Evolutionary conservation across 2,797 vertebrate genomes (phyloP), one percentile per base, ranked within the genome.

Genomic region (Phalloptychus januarius): DNA sequence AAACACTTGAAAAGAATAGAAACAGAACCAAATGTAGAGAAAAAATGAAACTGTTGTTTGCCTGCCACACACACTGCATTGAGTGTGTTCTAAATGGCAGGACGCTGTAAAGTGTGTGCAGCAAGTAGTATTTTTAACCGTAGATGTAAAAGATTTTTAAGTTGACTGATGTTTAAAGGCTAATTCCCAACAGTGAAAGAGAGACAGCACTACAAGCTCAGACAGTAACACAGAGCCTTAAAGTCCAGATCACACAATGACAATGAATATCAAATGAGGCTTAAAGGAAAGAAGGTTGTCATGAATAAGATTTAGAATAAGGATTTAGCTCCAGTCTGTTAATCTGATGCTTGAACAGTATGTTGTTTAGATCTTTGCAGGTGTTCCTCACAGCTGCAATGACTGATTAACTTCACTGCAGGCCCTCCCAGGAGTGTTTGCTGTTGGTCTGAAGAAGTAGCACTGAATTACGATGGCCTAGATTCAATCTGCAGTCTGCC

Each of bases 381-480:
- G 82, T 91, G 89, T 88, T 87, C 74, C 31, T 79, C 87, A 78
- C 87, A 93, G 89, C 89, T 92, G 88, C 84, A 84, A 77, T 81
- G 85, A 90, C 88, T 88, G 71, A 52, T 78, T 42, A 50, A 70
- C 74, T 56, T 65, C 70, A 76, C 79, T 76, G 72, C 71, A 50
- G 23, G 70, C 52, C 75, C 74, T 86, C 87, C 91, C 28, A 75
- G 58, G 75, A 84, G 81, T 75, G 61, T 82, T 79, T 81, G 54
- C 72, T 58, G 72, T 77, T 77, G 79, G 87, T 82, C 78, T 74
- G 67, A 15, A 74, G 50, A 28, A 33, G 63, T 48, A 72, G 78
- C 69, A 76, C 78, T 63, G 73, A 58, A 50, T 63, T 20, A 72
- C n/a, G 20, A 58, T 77, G 71, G 40, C 75, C 80, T 74, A 85